These are phyloP conservation scores for Zosterops hypoxanthus DNA, from an alignment of 2,113 vertebrate species.

Conservation along the genomic window DNA sequence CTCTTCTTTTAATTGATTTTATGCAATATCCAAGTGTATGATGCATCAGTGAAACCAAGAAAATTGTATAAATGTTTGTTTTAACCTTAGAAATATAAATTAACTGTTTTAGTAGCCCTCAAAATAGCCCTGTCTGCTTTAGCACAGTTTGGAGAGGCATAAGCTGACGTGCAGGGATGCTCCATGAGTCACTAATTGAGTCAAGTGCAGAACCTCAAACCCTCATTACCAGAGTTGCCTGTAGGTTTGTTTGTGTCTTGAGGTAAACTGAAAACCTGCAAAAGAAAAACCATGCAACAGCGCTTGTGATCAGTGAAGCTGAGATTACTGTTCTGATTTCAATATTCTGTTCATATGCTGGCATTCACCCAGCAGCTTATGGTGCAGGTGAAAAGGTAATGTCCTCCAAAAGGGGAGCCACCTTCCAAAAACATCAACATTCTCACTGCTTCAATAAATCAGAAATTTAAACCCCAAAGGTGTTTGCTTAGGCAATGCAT, in stretches of 20 bases:
- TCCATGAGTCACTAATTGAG: background rate
- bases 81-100: background rate
- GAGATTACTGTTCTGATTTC: background rate
- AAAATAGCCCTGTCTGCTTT: background rate
- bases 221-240: background rate
- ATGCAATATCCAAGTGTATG: background rate
- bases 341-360: background rate
- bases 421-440: background rate
- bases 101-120: background rate
- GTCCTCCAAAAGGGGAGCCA: background rate
- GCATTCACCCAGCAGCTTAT: background rate
- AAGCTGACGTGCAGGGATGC: background rate
- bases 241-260: background rate
- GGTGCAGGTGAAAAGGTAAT: background rate
- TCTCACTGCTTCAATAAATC: background rate
- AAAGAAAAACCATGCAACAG: background rate
- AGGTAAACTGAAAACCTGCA: background rate
- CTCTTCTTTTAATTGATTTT: background rate
- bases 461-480: background rate
- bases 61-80: background rate
- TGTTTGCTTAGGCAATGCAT: background rate
- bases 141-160: background rate
- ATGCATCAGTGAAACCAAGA: background rate
- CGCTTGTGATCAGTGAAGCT: background rate
- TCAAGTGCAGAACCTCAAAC: slow-evolving; percentile 24